Percentiles rank a stretch among this genome's conserved stretches.
Conservation (phyloP, 2,888 invertebrate genomes). For the Sipunculus nudus region DNA sequence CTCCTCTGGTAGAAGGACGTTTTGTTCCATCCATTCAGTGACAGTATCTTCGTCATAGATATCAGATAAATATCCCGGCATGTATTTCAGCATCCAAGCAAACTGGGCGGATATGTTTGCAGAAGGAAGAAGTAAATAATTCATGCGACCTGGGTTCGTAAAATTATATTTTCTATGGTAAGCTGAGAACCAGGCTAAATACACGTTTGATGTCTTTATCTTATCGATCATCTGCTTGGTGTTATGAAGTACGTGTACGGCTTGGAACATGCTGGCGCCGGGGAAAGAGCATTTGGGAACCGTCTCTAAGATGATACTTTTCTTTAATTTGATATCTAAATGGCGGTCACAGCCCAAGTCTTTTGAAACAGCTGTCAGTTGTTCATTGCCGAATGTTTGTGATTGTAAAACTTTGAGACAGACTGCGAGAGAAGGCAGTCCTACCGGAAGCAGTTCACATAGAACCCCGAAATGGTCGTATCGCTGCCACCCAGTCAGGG, state of each 20-base stretch:
- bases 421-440: slow-evolving; percentile 63
- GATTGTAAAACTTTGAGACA: slow-evolving; percentile 30
- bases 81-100: no score
- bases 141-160: no score
- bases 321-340: slow-evolving; percentile 52
- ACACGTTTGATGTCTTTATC: no score
- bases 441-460: slow-evolving; percentile 68
- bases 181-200: no score
- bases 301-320: slow-evolving; percentile 36
- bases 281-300: slow-evolving; percentile 67
- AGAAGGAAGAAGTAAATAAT: no score
- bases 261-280: slow-evolving; percentile 68
- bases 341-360: slow-evolving; percentile 48
- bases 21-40: no score
- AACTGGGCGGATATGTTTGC: no score
- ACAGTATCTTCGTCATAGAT: no score
- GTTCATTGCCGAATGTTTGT: slow-evolving; percentile 42
- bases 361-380: slow-evolving; percentile 45
- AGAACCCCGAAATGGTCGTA: slow-evolving; percentile 67
- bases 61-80: no score
- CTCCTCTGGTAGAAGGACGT: no score
- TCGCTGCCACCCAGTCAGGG: slow-evolving; percentile 68
- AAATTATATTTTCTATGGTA: no score
- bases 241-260: not conserved
- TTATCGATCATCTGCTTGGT: no score